phyloP scores from a whole-genome alignment of 1,140 invertebrate species.

The Plectrocnemia conspersa region DNA sequence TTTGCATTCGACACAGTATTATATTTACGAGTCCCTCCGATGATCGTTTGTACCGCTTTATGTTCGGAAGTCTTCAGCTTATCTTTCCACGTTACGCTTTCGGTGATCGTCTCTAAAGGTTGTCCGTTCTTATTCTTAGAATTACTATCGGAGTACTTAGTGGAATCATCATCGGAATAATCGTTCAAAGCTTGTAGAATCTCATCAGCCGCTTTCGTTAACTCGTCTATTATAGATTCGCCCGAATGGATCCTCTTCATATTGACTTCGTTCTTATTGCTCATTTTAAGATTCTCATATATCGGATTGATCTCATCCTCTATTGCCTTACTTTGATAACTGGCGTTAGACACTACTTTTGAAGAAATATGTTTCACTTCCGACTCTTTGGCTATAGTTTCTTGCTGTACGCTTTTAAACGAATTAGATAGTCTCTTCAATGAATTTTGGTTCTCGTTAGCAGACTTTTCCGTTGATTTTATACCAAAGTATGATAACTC shows the following conservation, averaged over 20 bases:
- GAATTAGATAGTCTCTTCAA: background rate
- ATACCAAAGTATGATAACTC: constrained; percentile 47
- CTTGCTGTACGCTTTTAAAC: background rate
- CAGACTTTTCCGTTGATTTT: constrained; percentile 26
- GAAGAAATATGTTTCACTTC: background rate
- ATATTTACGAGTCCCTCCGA: constrained; percentile 14
- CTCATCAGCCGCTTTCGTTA: constrained; percentile 52
- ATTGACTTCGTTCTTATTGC: constrained; percentile 7
- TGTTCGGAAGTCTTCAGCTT: constrained; percentile 30
- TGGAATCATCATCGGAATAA: constrained; percentile 49
- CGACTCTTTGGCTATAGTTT: background rate
- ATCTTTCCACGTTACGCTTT: constrained; percentile 43
- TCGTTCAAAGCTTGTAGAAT: constrained; percentile 51
- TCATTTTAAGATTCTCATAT: constrained; percentile 21
- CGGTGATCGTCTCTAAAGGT: constrained; percentile 46
- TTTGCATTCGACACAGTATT: constrained; percentile 20
- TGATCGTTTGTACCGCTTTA: constrained; percentile 28
- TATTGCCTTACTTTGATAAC: background rate
- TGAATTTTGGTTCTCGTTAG: background rate
- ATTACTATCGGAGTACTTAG: constrained; percentile 39
- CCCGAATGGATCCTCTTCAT: constrained; percentile 33
- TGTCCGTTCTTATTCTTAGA: constrained; percentile 5
- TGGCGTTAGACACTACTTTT: background rate
- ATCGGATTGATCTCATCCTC: constrained; percentile 15
- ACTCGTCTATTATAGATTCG: constrained; percentile 47